A percentile compares a stretch with the other conserved stretches of the same genome.
These are phyloP conservation scores for Paramormyrops kingsleyae DNA, from an alignment of 2,113 vertebrate species.

Conservation along the genomic window DNA sequence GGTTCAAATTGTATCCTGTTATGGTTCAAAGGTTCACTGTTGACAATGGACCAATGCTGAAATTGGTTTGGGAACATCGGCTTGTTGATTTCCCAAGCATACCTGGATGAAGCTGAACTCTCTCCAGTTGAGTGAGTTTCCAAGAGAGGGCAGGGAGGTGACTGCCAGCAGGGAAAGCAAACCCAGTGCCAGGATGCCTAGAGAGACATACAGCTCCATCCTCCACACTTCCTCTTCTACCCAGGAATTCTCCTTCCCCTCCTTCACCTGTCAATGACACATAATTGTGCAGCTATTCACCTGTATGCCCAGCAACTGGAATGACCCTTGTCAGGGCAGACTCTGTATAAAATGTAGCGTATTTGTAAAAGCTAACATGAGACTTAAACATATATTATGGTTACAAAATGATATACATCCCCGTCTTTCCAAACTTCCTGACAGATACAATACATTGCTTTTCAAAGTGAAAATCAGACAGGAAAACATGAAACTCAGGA, in stretches of 20 bases:
- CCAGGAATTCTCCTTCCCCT: conserved; percentile 67
- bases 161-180: conserved; percentile 82
- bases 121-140: conserved; percentile 84
- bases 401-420: not conserved
- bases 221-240: conserved; percentile 84
- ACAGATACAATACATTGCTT: not conserved
- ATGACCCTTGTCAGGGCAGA: not conserved
- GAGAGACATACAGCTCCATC: conserved; percentile 88
- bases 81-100: conserved; percentile 25
- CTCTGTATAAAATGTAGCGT: not conserved
- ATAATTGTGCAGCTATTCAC: not conserved
- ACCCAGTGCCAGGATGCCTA: conserved; percentile 85
- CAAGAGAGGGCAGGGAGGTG: conserved; percentile 86
- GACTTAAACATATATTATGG: not conserved
- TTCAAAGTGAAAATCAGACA: not conserved
- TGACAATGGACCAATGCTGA: not conserved
- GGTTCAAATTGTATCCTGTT: not conserved
- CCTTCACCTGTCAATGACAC: conserved; percentile 57
- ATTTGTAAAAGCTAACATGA: not conserved
- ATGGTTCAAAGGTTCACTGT: not conserved
- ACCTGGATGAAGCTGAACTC: conserved; percentile 97
- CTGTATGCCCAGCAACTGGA: not conserved
- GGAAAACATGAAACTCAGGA: not conserved
- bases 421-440: not conserved
- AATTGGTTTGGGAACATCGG: not conserved